A percentile compares a stretch with the other conserved stretches of the same genome.
These are phyloP conservation scores for Clarias pachynema DNA, from an alignment of 2,797 vertebrate species.

Conservation along the genomic window DNA sequence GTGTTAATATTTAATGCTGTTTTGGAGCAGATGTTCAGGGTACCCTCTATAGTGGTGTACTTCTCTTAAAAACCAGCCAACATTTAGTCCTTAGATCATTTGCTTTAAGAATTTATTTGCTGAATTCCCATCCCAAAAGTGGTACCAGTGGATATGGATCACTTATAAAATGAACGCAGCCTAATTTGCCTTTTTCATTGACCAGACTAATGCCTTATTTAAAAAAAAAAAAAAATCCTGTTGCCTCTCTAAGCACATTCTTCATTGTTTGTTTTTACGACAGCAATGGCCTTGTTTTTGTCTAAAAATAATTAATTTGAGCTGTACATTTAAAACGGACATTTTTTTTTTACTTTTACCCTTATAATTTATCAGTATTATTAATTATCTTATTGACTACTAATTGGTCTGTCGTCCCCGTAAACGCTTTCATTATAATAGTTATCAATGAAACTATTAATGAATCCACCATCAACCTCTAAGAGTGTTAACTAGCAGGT, in stretches of 20 bases:
- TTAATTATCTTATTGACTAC: not conserved
- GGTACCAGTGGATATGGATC: slow-evolving; percentile 15
- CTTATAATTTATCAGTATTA: slow-evolving; percentile 34
- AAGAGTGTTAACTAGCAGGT: slow-evolving; percentile 12
- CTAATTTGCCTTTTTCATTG: slow-evolving; percentile 15
- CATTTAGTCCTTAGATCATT: slow-evolving; percentile 27
- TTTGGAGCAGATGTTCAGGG: slow-evolving; percentile 10
- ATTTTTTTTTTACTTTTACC: not conserved
- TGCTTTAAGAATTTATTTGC: slow-evolving; percentile 16
- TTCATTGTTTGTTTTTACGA: not conserved
- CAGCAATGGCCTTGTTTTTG: slow-evolving; percentile 7
- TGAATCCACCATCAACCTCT: not conserved
- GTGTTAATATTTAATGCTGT: slow-evolving; percentile 39
- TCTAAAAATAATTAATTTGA: not conserved
- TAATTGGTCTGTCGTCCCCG: not conserved
- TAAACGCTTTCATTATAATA: not conserved
- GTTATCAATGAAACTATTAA: not conserved
- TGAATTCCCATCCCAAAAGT: slow-evolving; percentile 6
- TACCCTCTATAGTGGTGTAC: slow-evolving; percentile 46
- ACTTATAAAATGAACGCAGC: not conserved
- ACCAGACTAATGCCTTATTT: slow-evolving; percentile 61
- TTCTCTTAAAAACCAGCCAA: slow-evolving; percentile 55
- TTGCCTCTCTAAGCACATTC: slow-evolving; percentile 32
- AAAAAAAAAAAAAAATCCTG: slow-evolving; percentile 18
- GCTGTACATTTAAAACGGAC: not conserved